Percentiles rank a stretch among this genome's conserved stretches.
phyloP scores from a whole-genome alignment of 2,113 vertebrate species.

The Panthera uncia region DNA sequence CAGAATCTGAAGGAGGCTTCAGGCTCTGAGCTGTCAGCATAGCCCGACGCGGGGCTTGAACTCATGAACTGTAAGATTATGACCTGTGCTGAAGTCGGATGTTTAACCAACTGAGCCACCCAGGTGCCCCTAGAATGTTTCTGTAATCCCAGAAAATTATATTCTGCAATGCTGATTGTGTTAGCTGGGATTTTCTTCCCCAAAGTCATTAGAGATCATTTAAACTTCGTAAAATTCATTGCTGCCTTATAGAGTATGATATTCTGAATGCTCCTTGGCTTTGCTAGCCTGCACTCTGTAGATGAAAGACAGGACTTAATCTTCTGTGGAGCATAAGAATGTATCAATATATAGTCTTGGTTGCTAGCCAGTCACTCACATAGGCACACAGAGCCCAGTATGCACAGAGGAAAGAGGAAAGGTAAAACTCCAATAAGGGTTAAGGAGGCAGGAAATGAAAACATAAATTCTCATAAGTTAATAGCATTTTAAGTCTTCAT shows the following conservation, averaged over 20 bases:
- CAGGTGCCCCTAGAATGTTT: background rate
- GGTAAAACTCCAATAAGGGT: background rate
- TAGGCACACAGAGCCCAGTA: background rate
- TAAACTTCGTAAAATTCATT: slow-evolving; percentile 24
- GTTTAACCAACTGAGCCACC: no score
- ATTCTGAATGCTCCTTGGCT: background rate
- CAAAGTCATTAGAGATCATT: slow-evolving; percentile 26
- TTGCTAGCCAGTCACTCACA: background rate
- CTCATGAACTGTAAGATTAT: no score
- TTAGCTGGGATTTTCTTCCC: slow-evolving; percentile 20
- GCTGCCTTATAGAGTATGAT: background rate
- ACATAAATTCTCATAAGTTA: background rate
- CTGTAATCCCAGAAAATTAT: background rate
- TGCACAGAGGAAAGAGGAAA: background rate
- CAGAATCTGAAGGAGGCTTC: no score
- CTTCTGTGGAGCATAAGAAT: background rate
- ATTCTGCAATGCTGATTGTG: background rate
- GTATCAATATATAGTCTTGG: background rate
- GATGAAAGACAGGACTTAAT: background rate
- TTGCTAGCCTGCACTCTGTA: background rate
- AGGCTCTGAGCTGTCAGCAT: no score
- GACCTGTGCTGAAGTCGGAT: no score
- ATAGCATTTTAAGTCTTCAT: slow-evolving; percentile 38
- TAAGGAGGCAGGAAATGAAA: slow-evolving; percentile 35
- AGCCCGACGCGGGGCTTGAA: no score